phyloP scores from a whole-genome alignment of 2,797 vertebrate species.

The Acanthurus leucopareius region DNA sequence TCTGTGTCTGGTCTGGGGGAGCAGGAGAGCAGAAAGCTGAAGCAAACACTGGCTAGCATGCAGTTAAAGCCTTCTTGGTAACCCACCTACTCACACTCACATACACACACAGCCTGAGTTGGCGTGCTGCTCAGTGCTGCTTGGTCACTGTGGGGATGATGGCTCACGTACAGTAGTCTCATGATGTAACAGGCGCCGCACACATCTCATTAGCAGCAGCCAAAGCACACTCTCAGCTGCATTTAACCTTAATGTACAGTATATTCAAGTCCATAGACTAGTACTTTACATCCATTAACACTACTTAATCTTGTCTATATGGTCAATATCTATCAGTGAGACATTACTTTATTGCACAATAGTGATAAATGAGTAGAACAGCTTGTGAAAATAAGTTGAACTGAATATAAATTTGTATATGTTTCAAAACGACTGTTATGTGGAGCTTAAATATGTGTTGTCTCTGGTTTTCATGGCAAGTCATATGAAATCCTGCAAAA shows the following conservation, averaged over 20 bases:
- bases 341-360: neutral
- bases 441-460: neutral
- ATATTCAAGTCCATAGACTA: neutral
- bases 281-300: constrained; percentile 8
- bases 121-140: constrained; percentile 80
- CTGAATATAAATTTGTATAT: neutral
- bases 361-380: neutral
- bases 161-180: constrained; percentile 68
- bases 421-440: neutral
- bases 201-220: constrained; percentile 79
- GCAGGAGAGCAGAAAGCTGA: constrained; percentile 66
- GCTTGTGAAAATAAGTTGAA: neutral
- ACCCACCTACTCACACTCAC: constrained; percentile 31
- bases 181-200: constrained; percentile 83
- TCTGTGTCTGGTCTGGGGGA: constrained; percentile 73
- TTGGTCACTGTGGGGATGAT: constrained; percentile 73
- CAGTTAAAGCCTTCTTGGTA: constrained; percentile 41
- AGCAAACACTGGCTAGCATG: constrained; percentile 48
- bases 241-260: constrained; percentile 44
- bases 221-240: constrained; percentile 49
- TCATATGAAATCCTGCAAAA: neutral
- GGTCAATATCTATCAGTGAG: constrained; percentile 18
- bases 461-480: neutral
- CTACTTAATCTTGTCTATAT: constrained; percentile 16
- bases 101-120: constrained; percentile 75